phyloP scores from a whole-genome alignment of 2,113 vertebrate genomes.

The Bothrops jararaca region DNA sequence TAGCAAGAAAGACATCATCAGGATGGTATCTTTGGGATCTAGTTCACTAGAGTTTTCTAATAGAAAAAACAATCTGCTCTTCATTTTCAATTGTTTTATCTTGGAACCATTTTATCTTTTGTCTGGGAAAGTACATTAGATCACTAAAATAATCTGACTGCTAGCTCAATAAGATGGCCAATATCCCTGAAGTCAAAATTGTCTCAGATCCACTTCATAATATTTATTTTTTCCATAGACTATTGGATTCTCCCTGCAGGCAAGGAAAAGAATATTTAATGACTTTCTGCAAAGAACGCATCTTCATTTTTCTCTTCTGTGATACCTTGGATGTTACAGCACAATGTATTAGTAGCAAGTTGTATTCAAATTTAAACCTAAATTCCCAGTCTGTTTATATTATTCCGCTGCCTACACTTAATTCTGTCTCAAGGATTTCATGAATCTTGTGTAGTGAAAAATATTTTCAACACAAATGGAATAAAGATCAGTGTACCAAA shows the following conservation, averaged over 20 bases:
- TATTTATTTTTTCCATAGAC: slow-evolving; percentile 26
- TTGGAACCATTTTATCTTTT: slow-evolving; percentile 27
- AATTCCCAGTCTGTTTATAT: neutral
- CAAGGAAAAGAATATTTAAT: slow-evolving; percentile 2
- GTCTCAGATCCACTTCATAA: slow-evolving; percentile 18
- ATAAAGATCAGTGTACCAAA: slow-evolving; percentile 1
- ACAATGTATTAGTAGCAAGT: neutral
- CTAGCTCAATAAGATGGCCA: slow-evolving; percentile 6
- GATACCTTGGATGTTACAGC: neutral
- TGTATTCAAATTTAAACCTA: neutral
- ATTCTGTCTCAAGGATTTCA: neutral
- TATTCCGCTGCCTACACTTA: neutral
- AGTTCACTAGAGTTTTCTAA: neutral
- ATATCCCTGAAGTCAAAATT: slow-evolving; percentile 15
- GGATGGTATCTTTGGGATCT: neutral
- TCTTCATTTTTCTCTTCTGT: neutral
- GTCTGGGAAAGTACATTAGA: slow-evolving; percentile 28
- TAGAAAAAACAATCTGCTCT: neutral
- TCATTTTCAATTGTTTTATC: slow-evolving; percentile 1
- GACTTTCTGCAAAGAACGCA: neutral
- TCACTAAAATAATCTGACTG: slow-evolving; percentile 20
- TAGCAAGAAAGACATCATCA: neutral
- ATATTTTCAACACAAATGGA: neutral
- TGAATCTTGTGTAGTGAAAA: neutral
- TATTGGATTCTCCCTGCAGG: slow-evolving; percentile 6